A percentile compares a stretch with the other conserved stretches of the same genome.
phyloP scores from a whole-genome alignment of 2,888 invertebrate species.

The Drosophila limbata region DNA sequence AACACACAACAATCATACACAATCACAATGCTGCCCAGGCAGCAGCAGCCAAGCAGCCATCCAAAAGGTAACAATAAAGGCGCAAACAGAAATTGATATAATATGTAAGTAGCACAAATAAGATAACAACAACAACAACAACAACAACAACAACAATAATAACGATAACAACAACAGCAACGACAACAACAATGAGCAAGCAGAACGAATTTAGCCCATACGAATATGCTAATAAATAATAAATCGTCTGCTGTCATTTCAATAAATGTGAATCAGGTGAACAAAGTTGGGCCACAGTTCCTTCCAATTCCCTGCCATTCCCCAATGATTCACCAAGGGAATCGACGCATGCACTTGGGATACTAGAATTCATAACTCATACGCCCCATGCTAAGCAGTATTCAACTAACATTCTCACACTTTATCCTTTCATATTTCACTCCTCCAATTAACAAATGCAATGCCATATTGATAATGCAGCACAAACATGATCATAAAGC shows the following conservation, averaged over 20 bases:
- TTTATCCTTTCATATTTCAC: not conserved
- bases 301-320: conserved; percentile 10
- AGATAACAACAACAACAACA: conserved; percentile 58
- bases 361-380: conserved; percentile 13
- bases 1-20: conserved; percentile 49
- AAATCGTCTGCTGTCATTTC: conserved; percentile 74
- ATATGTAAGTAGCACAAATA: conserved; percentile 78
- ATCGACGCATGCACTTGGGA: conserved; percentile 27
- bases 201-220: conserved; percentile 42
- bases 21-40: conserved; percentile 53
- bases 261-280: conserved; percentile 62
- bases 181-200: conserved; percentile 47
- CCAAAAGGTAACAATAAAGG: conserved; percentile 69
- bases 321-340: not conserved
- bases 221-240: conserved; percentile 79
- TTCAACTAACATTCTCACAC: conserved; percentile 6
- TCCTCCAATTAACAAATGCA: not conserved
- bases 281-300: conserved; percentile 1
- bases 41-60: conserved; percentile 34
- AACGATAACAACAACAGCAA: conserved; percentile 40
- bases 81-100: conserved; percentile 75
- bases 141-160: conserved; percentile 53
- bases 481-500: conserved; percentile 19
- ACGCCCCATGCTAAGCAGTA: conserved; percentile 27
- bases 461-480: conserved; percentile 14